Conservation (phyloP, 1,140 invertebrate genomes). For the Lepidurus apus region DNA sequence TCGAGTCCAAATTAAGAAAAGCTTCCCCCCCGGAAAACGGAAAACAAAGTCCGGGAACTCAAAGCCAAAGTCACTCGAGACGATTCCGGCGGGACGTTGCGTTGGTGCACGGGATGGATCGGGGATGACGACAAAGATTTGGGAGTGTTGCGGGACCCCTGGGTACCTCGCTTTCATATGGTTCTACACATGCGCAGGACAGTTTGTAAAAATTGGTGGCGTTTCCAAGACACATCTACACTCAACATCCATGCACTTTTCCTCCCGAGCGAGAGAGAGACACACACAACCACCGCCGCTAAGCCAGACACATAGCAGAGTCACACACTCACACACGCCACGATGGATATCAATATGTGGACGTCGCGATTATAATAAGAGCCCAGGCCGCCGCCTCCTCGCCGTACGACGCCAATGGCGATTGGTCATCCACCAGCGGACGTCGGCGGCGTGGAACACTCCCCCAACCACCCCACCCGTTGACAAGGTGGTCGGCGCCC, state of each 20-base stretch:
- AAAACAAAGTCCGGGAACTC: neutral
- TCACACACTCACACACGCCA: slow-evolving; percentile 14
- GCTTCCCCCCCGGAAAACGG: neutral
- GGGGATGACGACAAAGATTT: slow-evolving; percentile 13
- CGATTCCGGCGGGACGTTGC: neutral
- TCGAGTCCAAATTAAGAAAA: no score
- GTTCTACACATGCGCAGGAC: slow-evolving; percentile 4
- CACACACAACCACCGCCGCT: slow-evolving; percentile 14
- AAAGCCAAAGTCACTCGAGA: neutral
- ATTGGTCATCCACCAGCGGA: slow-evolving; percentile 17
- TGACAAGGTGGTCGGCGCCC: neutral
- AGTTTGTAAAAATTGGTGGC: neutral
- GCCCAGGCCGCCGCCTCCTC: slow-evolving; percentile 19
- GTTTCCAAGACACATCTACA: neutral
- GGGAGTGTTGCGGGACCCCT: neutral
- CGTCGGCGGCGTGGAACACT: slow-evolving; percentile 4
- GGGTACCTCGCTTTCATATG: neutral
- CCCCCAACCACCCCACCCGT: neutral
- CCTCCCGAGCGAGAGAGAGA: neutral
- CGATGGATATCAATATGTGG: slow-evolving; percentile 21
- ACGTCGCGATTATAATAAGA: slow-evolving; percentile 20
- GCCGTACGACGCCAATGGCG: slow-evolving; percentile 9
- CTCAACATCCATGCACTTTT: neutral
- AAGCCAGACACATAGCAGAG: slow-evolving; percentile 2
- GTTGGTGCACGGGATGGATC: slow-evolving; percentile 6